Conservation (phyloP, 2,888 invertebrate species). For the Acleris literana region DNA sequence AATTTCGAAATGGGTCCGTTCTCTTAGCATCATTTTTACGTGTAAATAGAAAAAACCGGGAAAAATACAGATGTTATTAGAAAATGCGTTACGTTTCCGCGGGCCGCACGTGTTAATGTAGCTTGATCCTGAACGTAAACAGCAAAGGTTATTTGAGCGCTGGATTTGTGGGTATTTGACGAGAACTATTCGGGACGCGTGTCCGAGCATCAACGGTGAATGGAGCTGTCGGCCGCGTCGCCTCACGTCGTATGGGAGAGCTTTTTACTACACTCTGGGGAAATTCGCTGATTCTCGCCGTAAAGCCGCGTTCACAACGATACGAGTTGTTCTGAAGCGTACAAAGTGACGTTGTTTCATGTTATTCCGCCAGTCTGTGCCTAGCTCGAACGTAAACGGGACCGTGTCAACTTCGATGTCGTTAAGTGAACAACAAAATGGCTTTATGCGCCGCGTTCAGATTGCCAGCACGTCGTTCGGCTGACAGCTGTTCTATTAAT, state of each 20-base stretch:
- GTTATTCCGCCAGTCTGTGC: slow-evolving; percentile 35
- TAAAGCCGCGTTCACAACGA: slow-evolving; percentile 63
- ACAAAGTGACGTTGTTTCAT: slow-evolving; percentile 43
- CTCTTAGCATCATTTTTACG: slow-evolving; percentile 55
- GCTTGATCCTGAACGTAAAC: slow-evolving; percentile 54
- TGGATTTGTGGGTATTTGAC: slow-evolving; percentile 61
- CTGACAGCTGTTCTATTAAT: slow-evolving; percentile 60
- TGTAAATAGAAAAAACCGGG: slow-evolving; percentile 49
- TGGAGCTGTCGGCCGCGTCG: slow-evolving; percentile 64
- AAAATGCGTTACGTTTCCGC: slow-evolving; percentile 46
- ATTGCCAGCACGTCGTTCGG: slow-evolving; percentile 53
- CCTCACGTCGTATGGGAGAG: slow-evolving; percentile 55
- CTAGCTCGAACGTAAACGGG: slow-evolving; percentile 44
- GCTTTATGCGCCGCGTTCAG: slow-evolving; percentile 54
- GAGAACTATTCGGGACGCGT: slow-evolving; percentile 47
- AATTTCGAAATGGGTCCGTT: slow-evolving; percentile 65
- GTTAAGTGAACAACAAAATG: slow-evolving; percentile 68
- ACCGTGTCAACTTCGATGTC: slow-evolving; percentile 53
- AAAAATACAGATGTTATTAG: slow-evolving; percentile 57
- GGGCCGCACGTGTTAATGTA: slow-evolving; percentile 39
- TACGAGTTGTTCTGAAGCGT: slow-evolving; percentile 51
- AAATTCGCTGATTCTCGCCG: slow-evolving; percentile 72
- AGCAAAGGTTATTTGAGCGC: slow-evolving; percentile 59
- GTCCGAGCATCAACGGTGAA: slow-evolving; percentile 62
- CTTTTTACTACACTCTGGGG: slow-evolving; percentile 75